Evolutionary conservation across 2,113 vertebrate genomes (phyloP).

Genomic region (Pelmatolapia mariae): DNA sequence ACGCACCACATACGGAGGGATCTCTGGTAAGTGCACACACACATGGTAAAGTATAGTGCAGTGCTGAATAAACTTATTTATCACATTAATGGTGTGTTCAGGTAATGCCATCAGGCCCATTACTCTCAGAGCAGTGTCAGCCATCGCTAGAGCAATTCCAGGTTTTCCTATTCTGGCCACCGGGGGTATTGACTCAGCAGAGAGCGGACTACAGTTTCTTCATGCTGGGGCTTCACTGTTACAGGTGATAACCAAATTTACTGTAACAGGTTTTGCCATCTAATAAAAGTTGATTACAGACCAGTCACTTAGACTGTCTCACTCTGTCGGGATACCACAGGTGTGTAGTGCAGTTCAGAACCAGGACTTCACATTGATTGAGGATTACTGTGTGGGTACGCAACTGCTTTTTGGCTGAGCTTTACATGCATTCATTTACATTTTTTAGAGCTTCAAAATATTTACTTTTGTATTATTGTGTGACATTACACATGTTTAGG

Average conservation of each 20-base stretch:
- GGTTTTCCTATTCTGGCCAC: slow-evolving; percentile 89
- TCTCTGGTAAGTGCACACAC: slow-evolving; percentile 79
- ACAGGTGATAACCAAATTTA: slow-evolving; percentile 73
- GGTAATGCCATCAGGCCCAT: slow-evolving; percentile 91
- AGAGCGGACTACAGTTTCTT: slow-evolving; percentile 88
- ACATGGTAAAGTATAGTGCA: background rate
- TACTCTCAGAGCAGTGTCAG: slow-evolving; percentile 82
- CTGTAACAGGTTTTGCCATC: background rate
- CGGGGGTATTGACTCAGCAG: slow-evolving; percentile 94
- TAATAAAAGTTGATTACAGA: background rate
- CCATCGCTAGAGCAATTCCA: slow-evolving; percentile 81
- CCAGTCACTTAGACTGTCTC: background rate
- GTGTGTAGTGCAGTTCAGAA: slow-evolving; percentile 95
- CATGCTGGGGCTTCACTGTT: slow-evolving; percentile 87
- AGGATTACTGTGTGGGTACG: slow-evolving; percentile 87
- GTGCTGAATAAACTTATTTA: background rate
- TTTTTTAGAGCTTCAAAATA: background rate
- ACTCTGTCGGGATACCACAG: slow-evolving; percentile 51
- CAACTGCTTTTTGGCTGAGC: background rate
- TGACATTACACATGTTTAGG: slow-evolving; percentile 45
- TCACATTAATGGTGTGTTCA: slow-evolving; percentile 27
- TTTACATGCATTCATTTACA: background rate
- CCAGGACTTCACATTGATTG: slow-evolving; percentile 93
- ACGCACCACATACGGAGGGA: slow-evolving; percentile 85
- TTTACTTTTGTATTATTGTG: background rate